Conservation (phyloP, 2,888 invertebrate genomes). For the Drosophila nr. medialis region DNA sequence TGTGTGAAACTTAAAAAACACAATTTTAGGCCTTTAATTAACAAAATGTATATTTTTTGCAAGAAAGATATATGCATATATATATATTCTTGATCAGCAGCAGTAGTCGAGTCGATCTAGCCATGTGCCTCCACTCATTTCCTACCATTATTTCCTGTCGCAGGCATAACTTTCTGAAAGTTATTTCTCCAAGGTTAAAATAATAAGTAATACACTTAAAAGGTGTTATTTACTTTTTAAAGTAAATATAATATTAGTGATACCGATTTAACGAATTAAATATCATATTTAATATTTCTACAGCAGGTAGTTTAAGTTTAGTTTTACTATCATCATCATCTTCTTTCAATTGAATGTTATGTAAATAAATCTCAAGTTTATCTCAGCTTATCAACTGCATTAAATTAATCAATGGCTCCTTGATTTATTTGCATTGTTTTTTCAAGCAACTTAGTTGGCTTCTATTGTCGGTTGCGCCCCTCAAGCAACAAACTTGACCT, state of each 20-base stretch:
- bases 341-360: neutral
- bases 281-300: neutral
- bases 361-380: neutral
- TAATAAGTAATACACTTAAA: neutral
- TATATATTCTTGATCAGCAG: too few relatives aligned
- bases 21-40: too few relatives aligned
- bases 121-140: too few relatives aligned
- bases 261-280: neutral
- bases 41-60: too few relatives aligned
- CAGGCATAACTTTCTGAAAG: fast-evolving
- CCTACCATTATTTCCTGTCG: too few relatives aligned
- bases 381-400: neutral
- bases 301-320: neutral
- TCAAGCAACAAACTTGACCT: constrained; percentile 18
- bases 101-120: too few relatives aligned
- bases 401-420: constrained; percentile 7
- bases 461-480: neutral
- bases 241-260: neutral
- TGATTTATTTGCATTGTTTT: constrained; percentile 30
- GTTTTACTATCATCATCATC: neutral
- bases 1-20: neutral
- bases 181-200: too few relatives aligned
- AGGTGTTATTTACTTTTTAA: neutral
- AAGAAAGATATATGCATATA: too few relatives aligned
- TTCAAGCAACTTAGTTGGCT: constrained; percentile 13